Base-by-base conservation (phyloP, 2,888 invertebrate species). In the Diaphora mendica region DNA sequence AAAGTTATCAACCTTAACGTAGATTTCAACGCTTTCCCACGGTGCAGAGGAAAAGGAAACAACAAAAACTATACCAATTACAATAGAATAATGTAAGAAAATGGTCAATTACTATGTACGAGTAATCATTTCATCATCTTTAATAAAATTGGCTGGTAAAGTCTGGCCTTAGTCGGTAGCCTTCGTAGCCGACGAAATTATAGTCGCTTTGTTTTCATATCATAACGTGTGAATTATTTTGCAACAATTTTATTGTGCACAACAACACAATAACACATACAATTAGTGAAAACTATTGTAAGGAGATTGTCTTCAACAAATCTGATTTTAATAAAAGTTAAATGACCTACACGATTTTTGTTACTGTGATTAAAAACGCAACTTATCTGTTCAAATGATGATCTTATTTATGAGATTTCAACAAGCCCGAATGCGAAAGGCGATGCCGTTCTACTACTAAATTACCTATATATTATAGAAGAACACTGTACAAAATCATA, bases 191-290 rank as follows among this genome's bases (percentile, higher is more conserved):
- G 75, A 74, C 64, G 77, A 89, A 55, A 90, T 88, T 90, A 89
- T 89, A 81, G 85, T 87, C 85, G 85, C 89, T 89, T 90, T 91
- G 88, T 89, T 88, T 85, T 88, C 85, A 81, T 85, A 77, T 79
- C 82, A 84, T 85, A 87, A 87, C 86, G 90, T 91, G 90, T 86
- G 89, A 90, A 90, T 81, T 78, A 79, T 89, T 88, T 89, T 83
- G 82, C 81, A 81, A 86, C 81, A 82, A 75, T 86, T 51, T 82
- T 83, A 86, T 87, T 87, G 82, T 89, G 75, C 77, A 75, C 75
- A 79, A 48, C 64, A 68, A 71, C 33, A 64, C 62, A 70, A 64
- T 59, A 55, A 35, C 65, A 1, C 33, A 48, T 35, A 62, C 64
- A 68, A 68, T 62, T 48, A 48, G 48, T 62, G 48, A 44, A 30